Conservation (phyloP, 2,797 vertebrate species). For the Euthynnus affinis region DNA sequence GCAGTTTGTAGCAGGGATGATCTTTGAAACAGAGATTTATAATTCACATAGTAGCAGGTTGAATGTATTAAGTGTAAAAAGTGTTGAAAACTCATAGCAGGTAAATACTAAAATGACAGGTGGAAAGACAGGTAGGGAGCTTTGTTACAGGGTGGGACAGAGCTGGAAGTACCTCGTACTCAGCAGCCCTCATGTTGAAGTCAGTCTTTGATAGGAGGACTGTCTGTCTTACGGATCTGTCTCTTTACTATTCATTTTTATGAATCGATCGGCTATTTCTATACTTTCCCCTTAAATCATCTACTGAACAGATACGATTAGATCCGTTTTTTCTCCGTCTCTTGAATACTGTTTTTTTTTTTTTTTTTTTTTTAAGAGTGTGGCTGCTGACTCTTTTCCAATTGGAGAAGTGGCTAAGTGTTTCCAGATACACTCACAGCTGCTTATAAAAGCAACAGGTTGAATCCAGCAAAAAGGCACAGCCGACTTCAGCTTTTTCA, state of each 20-base stretch:
- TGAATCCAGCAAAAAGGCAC: background rate
- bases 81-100: background rate
- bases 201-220: background rate
- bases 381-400: slow-evolving; percentile 38
- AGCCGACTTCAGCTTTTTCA: background rate
- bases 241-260: background rate
- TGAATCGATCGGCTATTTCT: background rate
- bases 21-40: too few relatives aligned
- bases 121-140: background rate
- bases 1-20: too few relatives aligned
- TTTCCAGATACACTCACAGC: slow-evolving; percentile 50
- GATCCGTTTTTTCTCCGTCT: background rate
- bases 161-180: background rate
- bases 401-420: slow-evolving; percentile 16
- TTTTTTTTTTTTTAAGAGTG: slow-evolving; percentile 46
- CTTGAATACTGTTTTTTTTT: slow-evolving; percentile 8
- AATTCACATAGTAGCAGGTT: background rate
- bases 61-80: too few relatives aligned
- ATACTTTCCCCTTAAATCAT: background rate
- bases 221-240: background rate
- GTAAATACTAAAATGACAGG: background rate
- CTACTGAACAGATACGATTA: slow-evolving; percentile 7
- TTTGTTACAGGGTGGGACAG: background rate
- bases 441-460: slow-evolving; percentile 26
- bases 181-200: background rate